Percentiles rank a stretch among this genome's conserved stretches.
Evolutionary conservation across 2,888 invertebrate species (phyloP).

Genomic region (Anarsia innoxiella): DNA sequence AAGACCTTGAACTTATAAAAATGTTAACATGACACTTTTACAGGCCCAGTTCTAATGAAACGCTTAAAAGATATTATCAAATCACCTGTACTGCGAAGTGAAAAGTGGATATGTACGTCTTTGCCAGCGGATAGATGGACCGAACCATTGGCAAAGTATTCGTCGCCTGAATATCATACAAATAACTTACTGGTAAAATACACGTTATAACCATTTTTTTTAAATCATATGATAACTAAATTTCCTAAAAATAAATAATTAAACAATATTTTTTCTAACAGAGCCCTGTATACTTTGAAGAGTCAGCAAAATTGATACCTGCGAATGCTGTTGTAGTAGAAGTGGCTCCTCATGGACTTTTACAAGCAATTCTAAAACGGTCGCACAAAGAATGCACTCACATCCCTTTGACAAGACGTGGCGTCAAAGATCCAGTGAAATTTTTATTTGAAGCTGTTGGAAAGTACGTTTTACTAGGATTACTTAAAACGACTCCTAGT

Average conservation of each 20-base stretch:
- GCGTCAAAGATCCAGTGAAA: constrained; percentile 72
- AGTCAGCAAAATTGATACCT: constrained; percentile 83
- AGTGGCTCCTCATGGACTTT: constrained; percentile 88
- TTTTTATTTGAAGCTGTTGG: constrained; percentile 76
- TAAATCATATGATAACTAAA: not conserved
- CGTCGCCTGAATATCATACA: constrained; percentile 88
- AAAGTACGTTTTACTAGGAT: constrained; percentile 48
- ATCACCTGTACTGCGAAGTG: constrained; percentile 77
- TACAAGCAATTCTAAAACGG: constrained; percentile 88
- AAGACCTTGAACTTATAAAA: too few relatives aligned
- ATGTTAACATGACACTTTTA: constrained; percentile 1
- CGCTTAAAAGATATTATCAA: constrained; percentile 76
- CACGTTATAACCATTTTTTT: not conserved
- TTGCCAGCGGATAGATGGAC: constrained; percentile 81
- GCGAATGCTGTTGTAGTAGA: constrained; percentile 86
- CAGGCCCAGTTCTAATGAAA: constrained; percentile 75
- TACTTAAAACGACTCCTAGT: not conserved
- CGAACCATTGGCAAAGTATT: constrained; percentile 72
- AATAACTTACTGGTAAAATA: constrained; percentile 81
- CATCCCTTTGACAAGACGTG: constrained; percentile 82
- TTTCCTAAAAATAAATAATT: not conserved
- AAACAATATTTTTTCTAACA: constrained; percentile 17
- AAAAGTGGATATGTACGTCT: constrained; percentile 89
- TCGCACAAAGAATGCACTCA: constrained; percentile 80
- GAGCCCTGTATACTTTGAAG: constrained; percentile 83